Evolutionary conservation across 2,113 vertebrate genomes (phyloP).

Genomic region (Chroicocephalus ridibundus): DNA sequence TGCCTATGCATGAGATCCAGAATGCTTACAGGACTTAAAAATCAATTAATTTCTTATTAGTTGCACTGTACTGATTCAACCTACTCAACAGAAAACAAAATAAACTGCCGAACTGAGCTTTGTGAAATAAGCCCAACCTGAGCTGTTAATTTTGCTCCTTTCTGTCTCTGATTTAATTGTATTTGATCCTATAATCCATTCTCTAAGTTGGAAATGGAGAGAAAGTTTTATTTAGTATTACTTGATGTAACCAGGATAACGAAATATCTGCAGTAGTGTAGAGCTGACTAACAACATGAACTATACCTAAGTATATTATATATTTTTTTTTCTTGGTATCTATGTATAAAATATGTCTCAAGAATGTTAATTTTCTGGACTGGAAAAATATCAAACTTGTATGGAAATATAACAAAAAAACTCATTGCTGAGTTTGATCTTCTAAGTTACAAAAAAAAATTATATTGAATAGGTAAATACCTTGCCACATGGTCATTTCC

Average conservation of each 20-base stretch:
- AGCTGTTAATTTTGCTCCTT: slow-evolving; percentile 56
- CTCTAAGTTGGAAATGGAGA: slow-evolving; percentile 32
- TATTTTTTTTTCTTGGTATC: background rate
- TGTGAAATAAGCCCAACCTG: slow-evolving; percentile 12
- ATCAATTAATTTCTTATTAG: slow-evolving; percentile 72
- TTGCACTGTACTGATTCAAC: slow-evolving; percentile 44
- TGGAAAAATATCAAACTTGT: background rate
- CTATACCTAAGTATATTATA: background rate
- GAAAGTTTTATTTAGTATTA: slow-evolving; percentile 49
- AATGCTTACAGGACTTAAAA: slow-evolving; percentile 64
- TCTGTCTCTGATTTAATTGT: slow-evolving; percentile 50
- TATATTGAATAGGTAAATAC: background rate
- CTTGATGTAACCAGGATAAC: slow-evolving; percentile 29
- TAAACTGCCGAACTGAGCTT: slow-evolving; percentile 45
- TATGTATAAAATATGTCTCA: background rate
- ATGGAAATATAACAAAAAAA: background rate
- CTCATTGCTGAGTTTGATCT: background rate
- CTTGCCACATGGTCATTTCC: background rate
- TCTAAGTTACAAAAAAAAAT: background rate
- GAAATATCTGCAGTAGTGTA: slow-evolving; percentile 27
- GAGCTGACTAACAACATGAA: background rate
- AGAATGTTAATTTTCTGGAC: background rate
- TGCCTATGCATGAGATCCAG: slow-evolving; percentile 24
- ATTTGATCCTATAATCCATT: slow-evolving; percentile 39
- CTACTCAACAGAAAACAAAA: slow-evolving; percentile 50